A percentile compares a stretch with the other conserved stretches of the same genome.
phyloP scores from a whole-genome alignment of 2,888 invertebrate genomes.

The Zygothrica quintamaculata region DNA sequence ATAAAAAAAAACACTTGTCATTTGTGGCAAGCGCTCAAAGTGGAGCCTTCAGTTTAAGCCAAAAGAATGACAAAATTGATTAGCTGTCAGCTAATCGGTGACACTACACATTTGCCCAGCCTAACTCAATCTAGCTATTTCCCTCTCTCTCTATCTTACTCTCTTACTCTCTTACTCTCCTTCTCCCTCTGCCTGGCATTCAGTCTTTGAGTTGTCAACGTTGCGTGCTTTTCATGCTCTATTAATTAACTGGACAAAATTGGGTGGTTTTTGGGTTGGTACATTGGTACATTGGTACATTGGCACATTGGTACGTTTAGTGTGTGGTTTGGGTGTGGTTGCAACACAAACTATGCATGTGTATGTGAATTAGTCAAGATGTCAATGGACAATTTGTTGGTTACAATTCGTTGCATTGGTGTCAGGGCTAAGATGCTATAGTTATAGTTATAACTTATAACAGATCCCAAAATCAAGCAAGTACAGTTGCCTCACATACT shows the following conservation, averaged over 20 bases:
- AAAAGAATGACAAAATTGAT: conserved; percentile 56
- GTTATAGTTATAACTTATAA: too few relatives aligned
- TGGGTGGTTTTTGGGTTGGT: conserved; percentile 27
- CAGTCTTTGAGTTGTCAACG: conserved; percentile 37
- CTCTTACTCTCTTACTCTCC: neutral
- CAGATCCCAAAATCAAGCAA: too few relatives aligned
- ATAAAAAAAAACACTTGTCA: conserved; percentile 73
- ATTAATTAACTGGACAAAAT: conserved; percentile 59
- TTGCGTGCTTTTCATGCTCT: conserved; percentile 62
- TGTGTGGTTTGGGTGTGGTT: conserved; percentile 5
- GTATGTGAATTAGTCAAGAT: conserved; percentile 30
- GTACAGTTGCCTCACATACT: neutral
- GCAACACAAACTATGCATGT: too few relatives aligned
- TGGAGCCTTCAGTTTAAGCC: neutral
- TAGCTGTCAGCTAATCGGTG: conserved; percentile 80
- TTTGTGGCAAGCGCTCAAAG: conserved; percentile 7
- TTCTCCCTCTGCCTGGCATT: neutral
- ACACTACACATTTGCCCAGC: conserved; percentile 51
- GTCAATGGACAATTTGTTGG: conserved; percentile 18
- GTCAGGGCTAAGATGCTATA: conserved; percentile 40
- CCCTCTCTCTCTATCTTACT: conserved; percentile 10
- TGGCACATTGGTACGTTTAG: too few relatives aligned
- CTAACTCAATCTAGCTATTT: conserved; percentile 18
- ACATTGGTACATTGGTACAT: neutral
- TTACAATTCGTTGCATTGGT: conserved; percentile 38